Base-by-base conservation (phyloP, 2,797 vertebrate genomes). In the Labroides dimidiatus region DNA sequence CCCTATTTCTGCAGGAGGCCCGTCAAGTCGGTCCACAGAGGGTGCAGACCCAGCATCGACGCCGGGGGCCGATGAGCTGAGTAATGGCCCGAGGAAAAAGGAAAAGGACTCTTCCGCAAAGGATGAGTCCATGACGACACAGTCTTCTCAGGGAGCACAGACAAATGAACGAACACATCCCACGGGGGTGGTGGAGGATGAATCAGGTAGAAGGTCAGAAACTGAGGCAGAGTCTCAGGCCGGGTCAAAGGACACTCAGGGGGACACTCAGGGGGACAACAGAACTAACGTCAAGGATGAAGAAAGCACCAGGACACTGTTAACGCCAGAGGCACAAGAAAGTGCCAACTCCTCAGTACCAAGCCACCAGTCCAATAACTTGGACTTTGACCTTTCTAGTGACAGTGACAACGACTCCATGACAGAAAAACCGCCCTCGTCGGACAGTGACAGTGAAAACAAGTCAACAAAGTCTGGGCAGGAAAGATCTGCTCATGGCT, bases 311-410 rank as follows among this genome's bases (percentile, higher is more conserved):
- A 81, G 59, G 81, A 90, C 81, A 11, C 66, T 60, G 27, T 44
- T 24, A 66, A 78, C 72, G 4, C 67, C 13, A 57, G 54, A 89
- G 75, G 52, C 84, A 59, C 49, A 73, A 83, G 84, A 75, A 19
- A 61, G 60, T 64, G 49, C 57, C 10, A 88, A 91, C 36, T 80
- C 83, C 2, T 73, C 78, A 19, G 49, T 60, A 33, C 74, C 64
- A 0, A 71, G 76, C 23, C 68, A 82, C 0, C 83, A 85, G 51
- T 78, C 89, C 64, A 93, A 93, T 52, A 96, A 96, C 55, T 83
- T 97, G 72, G 96, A 98, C 75, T 98, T 97, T 85, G 96, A 98
- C 49, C 86, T 98, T 47, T 98, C 96, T 21, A 97, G 96, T 27
- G 97, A 99, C 91, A 99, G 96, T 15, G 97, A 96, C 68, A 93